Evolutionary conservation across 2,888 invertebrate species (phyloP), one percentile per base, ranked within the genome.

Genomic region (Gnatocerus cornutus): DNA sequence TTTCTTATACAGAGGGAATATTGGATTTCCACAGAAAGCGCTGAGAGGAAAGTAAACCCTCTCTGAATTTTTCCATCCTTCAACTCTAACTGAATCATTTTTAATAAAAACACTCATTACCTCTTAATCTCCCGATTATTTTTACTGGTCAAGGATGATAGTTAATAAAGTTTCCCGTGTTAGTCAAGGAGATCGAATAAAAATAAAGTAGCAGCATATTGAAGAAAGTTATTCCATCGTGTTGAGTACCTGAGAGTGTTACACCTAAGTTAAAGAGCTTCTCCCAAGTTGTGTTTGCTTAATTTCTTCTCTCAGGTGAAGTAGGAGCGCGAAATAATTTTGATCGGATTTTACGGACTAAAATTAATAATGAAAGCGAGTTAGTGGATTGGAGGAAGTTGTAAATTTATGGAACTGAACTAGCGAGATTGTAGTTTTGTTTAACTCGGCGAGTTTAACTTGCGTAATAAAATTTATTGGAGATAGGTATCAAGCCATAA

Each of bases 141-240:
- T 55, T 55, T 41, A 7, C 12, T 41, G 12, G 10, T 12, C 10
- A 27, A 37, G 55, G 10, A 50, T n/a, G n/a, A 29, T 50, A 29
- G 37, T 55, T 55, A 39, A 56, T 56, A 56, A 56, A 43, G 56
- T 56, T 16, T 56, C 43, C 10, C 12, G 41, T 21, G 52, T 52
- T 52, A 13, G 39, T 14, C 21, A 43, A 43, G 59, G 29, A 45
- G 45, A 59, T 59, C 30, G 30, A 59, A 59, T 12, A 43, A 59
- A 59, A 59, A 59, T 56, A 56, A 56, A 56, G 56, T 41, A 43
- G 21, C 10, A 6, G 48, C 29, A 50, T 53, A 53, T 37, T 14
- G 53, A 27, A 33, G 37, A 13, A 53, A 53, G 53, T 53, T 53
- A 37, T 50, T 50, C 33, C 53, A 53, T 53, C 33, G 33, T 37